Evolutionary conservation across 2,888 invertebrate species (phyloP).

Genomic region (Scaptodrosophila latifasciaeformis): DNA sequence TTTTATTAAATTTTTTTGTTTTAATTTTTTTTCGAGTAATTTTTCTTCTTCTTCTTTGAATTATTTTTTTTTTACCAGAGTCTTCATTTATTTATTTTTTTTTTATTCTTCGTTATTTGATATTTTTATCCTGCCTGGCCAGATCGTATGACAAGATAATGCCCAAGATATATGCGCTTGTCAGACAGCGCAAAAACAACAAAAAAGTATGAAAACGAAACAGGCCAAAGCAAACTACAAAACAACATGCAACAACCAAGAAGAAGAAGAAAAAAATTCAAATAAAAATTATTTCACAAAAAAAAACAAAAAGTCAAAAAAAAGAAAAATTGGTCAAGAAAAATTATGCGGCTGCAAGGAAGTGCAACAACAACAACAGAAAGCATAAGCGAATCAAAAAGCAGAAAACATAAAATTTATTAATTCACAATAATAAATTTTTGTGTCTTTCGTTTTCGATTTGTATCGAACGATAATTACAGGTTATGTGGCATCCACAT

Average conservation of each 20-base stretch:
- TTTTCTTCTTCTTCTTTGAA: not conserved
- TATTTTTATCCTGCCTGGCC: conserved; percentile 28
- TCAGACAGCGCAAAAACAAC: conserved; percentile 36
- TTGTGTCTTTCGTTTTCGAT: conserved; percentile 74
- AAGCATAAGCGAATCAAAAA: too few species aligned
- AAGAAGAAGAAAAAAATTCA: conserved; percentile 16
- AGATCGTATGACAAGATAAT: conserved; percentile 64
- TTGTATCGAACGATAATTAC: conserved; percentile 75
- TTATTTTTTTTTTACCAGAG: not conserved
- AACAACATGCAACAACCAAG: conserved; percentile 35
- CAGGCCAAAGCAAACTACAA: conserved; percentile 36
- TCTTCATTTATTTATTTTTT: conserved; percentile 14
- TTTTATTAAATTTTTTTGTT: too few species aligned
- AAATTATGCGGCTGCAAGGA: conserved; percentile 18
- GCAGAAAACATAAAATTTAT: conserved; percentile 68
- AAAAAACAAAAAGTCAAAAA: conserved; percentile 14
- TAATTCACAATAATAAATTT: conserved; percentile 75
- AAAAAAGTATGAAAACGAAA: not conserved
- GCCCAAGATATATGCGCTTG: conserved; percentile 63
- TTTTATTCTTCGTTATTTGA: conserved; percentile 3
- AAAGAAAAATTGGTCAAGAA: conserved; percentile 13
- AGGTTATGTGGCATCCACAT: conserved; percentile 65
- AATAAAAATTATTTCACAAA: conserved; percentile 37
- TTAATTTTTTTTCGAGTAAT: not conserved
- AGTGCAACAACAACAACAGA: conserved; percentile 21